Percentiles rank a stretch among this genome's conserved stretches.
Evolutionary conservation across 2,888 invertebrate genomes (phyloP).

Genomic region (Alloscopus bannaensis): DNA sequence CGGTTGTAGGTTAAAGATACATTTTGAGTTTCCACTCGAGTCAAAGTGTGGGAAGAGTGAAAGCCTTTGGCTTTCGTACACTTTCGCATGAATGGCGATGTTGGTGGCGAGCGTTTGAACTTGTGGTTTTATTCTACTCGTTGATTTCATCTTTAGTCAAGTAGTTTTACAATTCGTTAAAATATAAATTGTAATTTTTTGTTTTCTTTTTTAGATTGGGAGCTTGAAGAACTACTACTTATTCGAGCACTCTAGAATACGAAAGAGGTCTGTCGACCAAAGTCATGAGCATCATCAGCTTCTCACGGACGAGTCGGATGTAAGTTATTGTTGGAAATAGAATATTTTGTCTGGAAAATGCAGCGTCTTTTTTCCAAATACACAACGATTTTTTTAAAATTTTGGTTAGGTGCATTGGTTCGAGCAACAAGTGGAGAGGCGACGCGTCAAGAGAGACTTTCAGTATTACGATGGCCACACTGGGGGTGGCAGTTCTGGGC

Average conservation of each 20-base stretch:
- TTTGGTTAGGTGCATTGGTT: constrained; percentile 97
- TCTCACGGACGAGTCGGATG: constrained; percentile 86
- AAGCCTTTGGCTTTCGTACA: too few relatives aligned
- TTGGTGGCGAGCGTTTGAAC: too few relatives aligned
- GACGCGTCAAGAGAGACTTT: constrained; percentile 91
- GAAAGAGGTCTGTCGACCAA: constrained; percentile 88
- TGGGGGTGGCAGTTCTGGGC: constrained; percentile 74
- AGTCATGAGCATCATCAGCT: constrained; percentile 87
- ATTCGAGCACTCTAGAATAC: constrained; percentile 88
- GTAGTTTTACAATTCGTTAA: too few relatives aligned
- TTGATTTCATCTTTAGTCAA: too few relatives aligned
- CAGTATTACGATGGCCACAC: constrained; percentile 77
- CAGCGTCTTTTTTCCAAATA: neutral
- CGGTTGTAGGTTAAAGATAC: too few relatives aligned
- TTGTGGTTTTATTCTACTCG: too few relatives aligned
- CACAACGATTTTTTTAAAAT: constrained; percentile 54
- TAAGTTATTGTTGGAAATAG: too few relatives aligned
- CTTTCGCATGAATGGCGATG: too few relatives aligned
- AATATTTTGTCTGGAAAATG: neutral
- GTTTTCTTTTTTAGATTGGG: constrained; percentile 87
- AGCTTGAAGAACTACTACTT: constrained; percentile 90
- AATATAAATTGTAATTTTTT: too few relatives aligned
- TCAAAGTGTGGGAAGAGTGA: neutral
- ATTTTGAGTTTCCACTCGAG: neutral
- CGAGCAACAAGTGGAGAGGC: constrained; percentile 94